These are phyloP conservation scores for Machimus atricapillus DNA, from an alignment of 2,888 invertebrate genomes.

Conservation along the genomic window DNA sequence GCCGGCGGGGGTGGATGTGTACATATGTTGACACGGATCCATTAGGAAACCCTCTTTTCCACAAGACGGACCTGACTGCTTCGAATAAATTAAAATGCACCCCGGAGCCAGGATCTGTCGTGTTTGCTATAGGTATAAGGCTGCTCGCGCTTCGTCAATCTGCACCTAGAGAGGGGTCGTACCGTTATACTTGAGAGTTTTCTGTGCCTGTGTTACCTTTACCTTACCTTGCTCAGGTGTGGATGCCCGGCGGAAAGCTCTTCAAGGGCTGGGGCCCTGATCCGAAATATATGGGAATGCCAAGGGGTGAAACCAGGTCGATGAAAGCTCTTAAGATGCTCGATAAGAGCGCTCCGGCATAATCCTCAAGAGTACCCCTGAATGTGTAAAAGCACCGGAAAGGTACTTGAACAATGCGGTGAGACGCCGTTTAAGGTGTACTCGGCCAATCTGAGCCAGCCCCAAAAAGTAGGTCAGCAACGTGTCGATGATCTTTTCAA, in stretches of 20 bases:
- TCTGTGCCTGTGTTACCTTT: not conserved
- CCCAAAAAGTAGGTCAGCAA: slow-evolving; percentile 62
- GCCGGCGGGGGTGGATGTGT: not conserved
- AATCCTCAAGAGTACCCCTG: slow-evolving; percentile 34
- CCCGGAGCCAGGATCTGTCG: not conserved
- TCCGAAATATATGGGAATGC: not conserved
- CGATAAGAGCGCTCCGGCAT: slow-evolving; percentile 31
- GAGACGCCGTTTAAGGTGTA: slow-evolving; percentile 35
- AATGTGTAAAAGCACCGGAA: slow-evolving; percentile 37
- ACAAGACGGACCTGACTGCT: not conserved
- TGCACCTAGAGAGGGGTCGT: not conserved
- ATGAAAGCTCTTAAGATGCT: slow-evolving; percentile 37
- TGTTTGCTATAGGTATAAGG: too few relatives aligned
- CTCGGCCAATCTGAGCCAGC: slow-evolving; percentile 44
- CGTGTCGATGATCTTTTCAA: slow-evolving; percentile 62
- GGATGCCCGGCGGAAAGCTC: slow-evolving; percentile 23
- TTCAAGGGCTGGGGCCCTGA: not conserved
- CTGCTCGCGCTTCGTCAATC: slow-evolving; percentile 7
- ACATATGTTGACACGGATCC: slow-evolving; percentile 11
- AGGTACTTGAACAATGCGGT: slow-evolving; percentile 37
- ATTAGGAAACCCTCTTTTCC: not conserved
- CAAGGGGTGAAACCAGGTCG: slow-evolving; percentile 27
- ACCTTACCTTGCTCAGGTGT: slow-evolving; percentile 2
- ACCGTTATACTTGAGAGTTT: not conserved
- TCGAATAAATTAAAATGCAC: slow-evolving; percentile 32